These are phyloP conservation scores for Piaya cayana DNA, from an alignment of 2,113 vertebrate genomes.

Conservation along the genomic window DNA sequence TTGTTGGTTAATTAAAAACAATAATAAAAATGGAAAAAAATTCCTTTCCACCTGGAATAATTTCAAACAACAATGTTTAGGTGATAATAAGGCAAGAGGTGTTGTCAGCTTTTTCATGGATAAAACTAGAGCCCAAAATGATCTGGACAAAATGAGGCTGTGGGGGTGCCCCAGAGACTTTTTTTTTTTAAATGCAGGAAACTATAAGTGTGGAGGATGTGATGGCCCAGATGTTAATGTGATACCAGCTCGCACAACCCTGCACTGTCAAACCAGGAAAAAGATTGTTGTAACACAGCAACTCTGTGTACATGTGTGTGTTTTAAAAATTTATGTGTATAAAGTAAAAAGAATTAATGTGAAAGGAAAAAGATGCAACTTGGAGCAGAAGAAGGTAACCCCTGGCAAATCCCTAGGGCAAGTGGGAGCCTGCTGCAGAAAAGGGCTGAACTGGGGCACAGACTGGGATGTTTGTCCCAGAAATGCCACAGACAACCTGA, in stretches of 20 bases:
- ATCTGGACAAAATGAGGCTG: neutral
- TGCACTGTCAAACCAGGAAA: too few relatives aligned
- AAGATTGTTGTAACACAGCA: too few relatives aligned
- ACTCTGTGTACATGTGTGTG: too few relatives aligned
- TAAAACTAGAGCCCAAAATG: neutral
- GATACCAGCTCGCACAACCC: too few relatives aligned
- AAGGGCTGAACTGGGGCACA: neutral
- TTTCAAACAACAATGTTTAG: neutral
- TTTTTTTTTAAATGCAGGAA: too few relatives aligned
- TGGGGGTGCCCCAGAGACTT: too few relatives aligned
- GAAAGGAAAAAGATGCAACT: neutral
- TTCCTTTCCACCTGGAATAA: neutral
- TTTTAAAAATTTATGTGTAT: too few relatives aligned
- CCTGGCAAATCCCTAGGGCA: neutral
- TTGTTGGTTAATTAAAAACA: neutral
- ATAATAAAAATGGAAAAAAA: neutral
- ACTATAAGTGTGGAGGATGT: too few relatives aligned
- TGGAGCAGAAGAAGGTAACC: neutral
- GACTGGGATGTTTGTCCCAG: neutral
- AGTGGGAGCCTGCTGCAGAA: neutral
- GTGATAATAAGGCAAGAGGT: neutral
- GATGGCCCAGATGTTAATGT: too few relatives aligned
- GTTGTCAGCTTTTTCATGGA: neutral
- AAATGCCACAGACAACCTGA: neutral
- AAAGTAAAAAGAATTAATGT: neutral